Evolutionary conservation across 2,113 vertebrate genomes (phyloP), one percentile per base, ranked within the genome.

Genomic region (Galbula dea): DNA sequence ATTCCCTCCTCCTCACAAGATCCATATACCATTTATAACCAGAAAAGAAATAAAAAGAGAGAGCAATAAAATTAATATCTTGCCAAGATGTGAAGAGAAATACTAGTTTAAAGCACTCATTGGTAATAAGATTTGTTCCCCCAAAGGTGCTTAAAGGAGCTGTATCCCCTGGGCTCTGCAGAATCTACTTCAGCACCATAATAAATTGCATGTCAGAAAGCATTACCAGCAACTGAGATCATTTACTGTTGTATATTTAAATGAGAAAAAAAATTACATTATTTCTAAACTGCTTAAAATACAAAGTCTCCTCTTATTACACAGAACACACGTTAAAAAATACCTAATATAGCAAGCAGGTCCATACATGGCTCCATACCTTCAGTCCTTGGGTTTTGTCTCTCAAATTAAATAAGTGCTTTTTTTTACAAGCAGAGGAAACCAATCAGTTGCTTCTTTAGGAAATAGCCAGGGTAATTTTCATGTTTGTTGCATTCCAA

Each of bases 131-230:
- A 95, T 93, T 67, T 86, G 65, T 90, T 96, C 95, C 81, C 81
- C 54, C 90, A 77, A 57, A 97, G 88, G 72, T 90, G 66, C 63
- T 89, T 88, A 95, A 91, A 94, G 86, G 88, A 93, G 85, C 57
- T 12, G 19, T 58, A 32, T 93, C 83, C 90, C 86, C 34, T 76
- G 83, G 94, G 95, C 81, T 46, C 67, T 66, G 58, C 66, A 68
- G 78, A 89, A 90, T 91, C 87, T 51, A n/a, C 77, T 93, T 91
- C 83, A 89, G 83, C 67, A 61, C 49, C 12, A 22, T 77, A 95
- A 96, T 94, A 96, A 97, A 97, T 84, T 82, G 77, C 92, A 61
- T 26, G 92, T 94, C 97, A 87, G 87, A 88, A 88, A 62, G 61
- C 63, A 89, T 97, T 92, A 83, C 89, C 54, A 68, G 89, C 18